Evolutionary conservation across 2,888 invertebrate genomes (phyloP).

Genomic region (Rhagonycha lutea): DNA sequence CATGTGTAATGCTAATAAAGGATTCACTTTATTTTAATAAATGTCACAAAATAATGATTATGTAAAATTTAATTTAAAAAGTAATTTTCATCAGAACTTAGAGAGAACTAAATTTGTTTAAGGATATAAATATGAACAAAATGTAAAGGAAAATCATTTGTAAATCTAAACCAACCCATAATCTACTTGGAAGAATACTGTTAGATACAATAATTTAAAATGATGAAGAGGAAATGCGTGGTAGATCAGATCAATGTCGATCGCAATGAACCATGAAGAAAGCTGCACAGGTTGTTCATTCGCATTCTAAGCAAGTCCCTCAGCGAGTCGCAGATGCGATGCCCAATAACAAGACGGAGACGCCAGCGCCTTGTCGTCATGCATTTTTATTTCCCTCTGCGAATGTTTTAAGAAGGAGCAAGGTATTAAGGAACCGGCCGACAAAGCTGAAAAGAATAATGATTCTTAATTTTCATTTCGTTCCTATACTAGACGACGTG

Average conservation of each 20-base stretch:
- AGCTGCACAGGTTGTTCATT: constrained; percentile 49
- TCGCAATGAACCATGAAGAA: constrained; percentile 43
- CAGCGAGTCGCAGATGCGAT: constrained; percentile 50
- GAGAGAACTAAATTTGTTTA: not conserved
- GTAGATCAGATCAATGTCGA: constrained; percentile 38
- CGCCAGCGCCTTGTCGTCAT: constrained; percentile 51
- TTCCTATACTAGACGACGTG: constrained; percentile 55
- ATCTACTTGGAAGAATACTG: constrained; percentile 24
- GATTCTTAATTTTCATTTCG: constrained; percentile 59
- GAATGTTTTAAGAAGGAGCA: constrained; percentile 51
- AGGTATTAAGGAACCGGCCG: constrained; percentile 55
- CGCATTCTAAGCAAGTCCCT: constrained; percentile 50
- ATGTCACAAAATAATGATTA: not conserved
- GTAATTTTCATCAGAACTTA: not conserved
- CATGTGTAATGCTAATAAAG: not conserved
- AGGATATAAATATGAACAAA: not conserved
- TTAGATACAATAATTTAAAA: constrained; percentile 29
- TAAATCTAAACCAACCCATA: constrained; percentile 19
- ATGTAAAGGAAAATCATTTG: constrained; percentile 1
- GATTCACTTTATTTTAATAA: not conserved
- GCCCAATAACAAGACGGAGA: constrained; percentile 50
- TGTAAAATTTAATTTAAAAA: not conserved
- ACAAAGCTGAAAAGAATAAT: constrained; percentile 58
- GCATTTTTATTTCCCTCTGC: constrained; percentile 54
- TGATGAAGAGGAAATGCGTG: constrained; percentile 35